phyloP scores from a whole-genome alignment of 2,888 invertebrate genomes.

The Agrotis ipsilon region DNA sequence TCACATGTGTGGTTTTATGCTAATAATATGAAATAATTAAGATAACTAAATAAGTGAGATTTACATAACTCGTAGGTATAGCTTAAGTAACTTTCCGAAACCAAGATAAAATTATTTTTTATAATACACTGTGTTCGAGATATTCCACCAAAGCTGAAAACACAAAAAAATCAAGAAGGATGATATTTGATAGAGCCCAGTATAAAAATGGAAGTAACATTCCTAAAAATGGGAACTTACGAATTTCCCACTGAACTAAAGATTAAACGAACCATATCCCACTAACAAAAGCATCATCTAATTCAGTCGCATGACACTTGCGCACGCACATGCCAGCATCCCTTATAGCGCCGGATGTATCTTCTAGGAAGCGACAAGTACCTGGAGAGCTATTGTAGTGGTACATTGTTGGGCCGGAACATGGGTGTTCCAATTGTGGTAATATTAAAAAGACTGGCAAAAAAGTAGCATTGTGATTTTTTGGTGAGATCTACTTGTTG shows the following conservation, averaged over 20 bases:
- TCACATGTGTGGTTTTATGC: neutral
- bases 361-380: slow-evolving; percentile 61
- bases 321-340: slow-evolving; percentile 65
- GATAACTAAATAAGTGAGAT: too few relatives aligned
- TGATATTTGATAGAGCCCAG: neutral
- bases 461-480: slow-evolving; percentile 17
- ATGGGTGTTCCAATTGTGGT: slow-evolving; percentile 29
- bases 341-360: slow-evolving; percentile 68
- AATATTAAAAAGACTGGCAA: slow-evolving; percentile 11
- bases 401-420: slow-evolving; percentile 52
- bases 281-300: slow-evolving; percentile 29
- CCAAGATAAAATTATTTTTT: neutral
- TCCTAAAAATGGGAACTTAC: neutral
- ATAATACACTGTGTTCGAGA: neutral
- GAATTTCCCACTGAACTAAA: neutral
- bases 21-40: neutral
- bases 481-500: slow-evolving; percentile 7
- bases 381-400: slow-evolving; percentile 55
- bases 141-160: neutral
- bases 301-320: slow-evolving; percentile 44
- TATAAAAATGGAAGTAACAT: neutral
- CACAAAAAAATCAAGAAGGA: neutral
- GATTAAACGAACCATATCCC: slow-evolving; percentile 3
- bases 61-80: too few relatives aligned
- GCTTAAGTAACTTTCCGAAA: slow-evolving; percentile 3